Percentiles rank a stretch among this genome's conserved stretches.
phyloP scores from a whole-genome alignment of 1,140 invertebrate species.

The Pogonognathellus flavescens region DNA sequence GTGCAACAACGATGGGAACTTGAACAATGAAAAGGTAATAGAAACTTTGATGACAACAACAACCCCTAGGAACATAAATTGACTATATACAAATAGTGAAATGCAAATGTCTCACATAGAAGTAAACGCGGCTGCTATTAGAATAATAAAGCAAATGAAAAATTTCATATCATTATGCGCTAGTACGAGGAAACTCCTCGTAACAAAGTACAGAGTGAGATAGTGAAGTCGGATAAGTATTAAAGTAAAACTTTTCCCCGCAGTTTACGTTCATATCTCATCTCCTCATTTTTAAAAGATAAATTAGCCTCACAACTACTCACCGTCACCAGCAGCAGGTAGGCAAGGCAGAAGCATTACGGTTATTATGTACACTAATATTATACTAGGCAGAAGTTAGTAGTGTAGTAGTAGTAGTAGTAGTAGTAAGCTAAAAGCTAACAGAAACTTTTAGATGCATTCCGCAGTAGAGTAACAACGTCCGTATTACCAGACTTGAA shows the following conservation, averaged over 20 bases:
- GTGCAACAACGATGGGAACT: not conserved
- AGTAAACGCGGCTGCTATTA: not conserved
- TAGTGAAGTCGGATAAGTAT: not conserved
- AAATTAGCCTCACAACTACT: not conserved
- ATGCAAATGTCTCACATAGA: no score
- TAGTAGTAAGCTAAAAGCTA: not conserved
- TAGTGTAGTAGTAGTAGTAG: not conserved
- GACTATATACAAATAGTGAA: not conserved
- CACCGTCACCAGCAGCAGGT: not conserved
- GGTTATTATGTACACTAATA: no score
- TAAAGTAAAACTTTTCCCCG: not conserved
- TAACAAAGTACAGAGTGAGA: no score
- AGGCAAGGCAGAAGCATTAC: not conserved
- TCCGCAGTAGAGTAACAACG: not conserved
- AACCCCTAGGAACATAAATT: not conserved
- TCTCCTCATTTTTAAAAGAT: constrained; percentile 7
- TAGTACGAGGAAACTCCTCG: not conserved
- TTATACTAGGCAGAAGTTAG: not conserved
- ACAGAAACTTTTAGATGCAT: not conserved
- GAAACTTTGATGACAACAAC: constrained; percentile 38
- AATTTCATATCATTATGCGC: not conserved
- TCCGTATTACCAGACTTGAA: not conserved
- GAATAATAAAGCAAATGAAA: not conserved
- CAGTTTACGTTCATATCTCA: not conserved
- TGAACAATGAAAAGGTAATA: constrained; percentile 20